Base-by-base conservation (phyloP, 23 tunicate species). In the Pegea sp. region DNA sequence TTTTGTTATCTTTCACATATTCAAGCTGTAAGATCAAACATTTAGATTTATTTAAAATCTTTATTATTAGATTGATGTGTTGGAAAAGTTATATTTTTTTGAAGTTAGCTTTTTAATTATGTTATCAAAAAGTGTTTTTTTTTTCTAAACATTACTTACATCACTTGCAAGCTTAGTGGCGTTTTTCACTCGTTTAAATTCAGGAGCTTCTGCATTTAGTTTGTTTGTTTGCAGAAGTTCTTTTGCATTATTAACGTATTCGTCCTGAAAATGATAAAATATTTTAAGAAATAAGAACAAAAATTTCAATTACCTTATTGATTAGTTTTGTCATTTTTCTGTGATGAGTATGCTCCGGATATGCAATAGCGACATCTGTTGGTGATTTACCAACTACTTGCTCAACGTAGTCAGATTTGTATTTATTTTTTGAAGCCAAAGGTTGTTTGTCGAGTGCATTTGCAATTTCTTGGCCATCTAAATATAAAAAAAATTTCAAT, bases 211-310 rank as follows among this genome's bases (percentile, higher is more conserved):
- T 5, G 54, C 57, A 38, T 53, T 61, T 5, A 65, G 53, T 7
- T 38, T 38, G 38, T 65, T 29, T 8, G 43, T 26, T 27, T 66
- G 72, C 58, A 52, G 53, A 26, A 30, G 23, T 52, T 66, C 60
- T 42, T 66, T 63, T 2, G 84, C 72, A 34, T 74, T 67, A 26
- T 74, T 74, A 23, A 34, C 49, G 66, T 74, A 74, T 22, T 43
- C 84, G 22, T 56, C 53, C 84, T 74, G 42, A 4, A 49, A 29
- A n/a, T n/a, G n/a, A n/a, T n/a, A n/a, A n/a, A n/a, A n/a, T n/a
- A n/a, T n/a, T n/a, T n/a, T n/a, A n/a, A n/a, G n/a, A n/a, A n/a
- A n/a, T n/a, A n/a, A n/a, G n/a, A n/a, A n/a, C n/a, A n/a, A n/a
- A n/a, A n/a, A n/a, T n/a, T n/a, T n/a, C 19, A 26, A 5, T 6